A percentile compares a stretch with the other conserved stretches of the same genome.
Conservation (phyloP, 2,888 invertebrate genomes). For the Zygothrica quintamaculata region DNA sequence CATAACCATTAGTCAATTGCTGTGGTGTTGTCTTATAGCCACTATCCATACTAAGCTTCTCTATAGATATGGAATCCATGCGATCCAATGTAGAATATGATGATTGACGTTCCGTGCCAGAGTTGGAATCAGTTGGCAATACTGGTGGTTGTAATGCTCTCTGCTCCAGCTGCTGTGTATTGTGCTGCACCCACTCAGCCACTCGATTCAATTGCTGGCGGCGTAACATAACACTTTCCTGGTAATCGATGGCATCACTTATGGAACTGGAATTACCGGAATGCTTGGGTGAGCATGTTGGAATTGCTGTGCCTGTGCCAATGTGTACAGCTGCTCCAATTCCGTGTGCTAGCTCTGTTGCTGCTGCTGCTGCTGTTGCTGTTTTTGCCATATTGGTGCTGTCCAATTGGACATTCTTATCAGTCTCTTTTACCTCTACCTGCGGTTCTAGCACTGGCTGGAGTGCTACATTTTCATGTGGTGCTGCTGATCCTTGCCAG, state of each 20-base stretch:
- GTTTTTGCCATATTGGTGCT: conserved; percentile 6
- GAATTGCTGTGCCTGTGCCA: conserved; percentile 23
- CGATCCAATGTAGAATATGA: conserved; percentile 81
- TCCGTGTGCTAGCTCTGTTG: too few species aligned
- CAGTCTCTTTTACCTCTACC: conserved; percentile 68
- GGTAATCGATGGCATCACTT: conserved; percentile 82
- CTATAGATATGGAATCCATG: conserved; percentile 82
- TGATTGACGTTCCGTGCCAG: conserved; percentile 74
- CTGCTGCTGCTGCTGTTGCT: too few species aligned
- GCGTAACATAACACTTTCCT: conserved; percentile 86
- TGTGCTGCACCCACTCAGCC: conserved; percentile 91
- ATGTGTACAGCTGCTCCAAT: neutral
- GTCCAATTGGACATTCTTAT: conserved; percentile 35
- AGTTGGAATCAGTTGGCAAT: conserved; percentile 64
- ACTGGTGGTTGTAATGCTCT: conserved; percentile 62
- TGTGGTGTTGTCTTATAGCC: conserved; percentile 84
- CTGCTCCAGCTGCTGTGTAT: conserved; percentile 85
- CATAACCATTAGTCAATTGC: conserved; percentile 71
- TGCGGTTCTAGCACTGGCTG: conserved; percentile 73
- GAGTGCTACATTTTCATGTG: conserved; percentile 57
- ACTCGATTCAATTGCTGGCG: conserved; percentile 89
- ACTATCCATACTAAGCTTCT: conserved; percentile 83
- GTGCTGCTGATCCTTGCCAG: conserved; percentile 69
- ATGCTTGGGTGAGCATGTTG: conserved; percentile 71
- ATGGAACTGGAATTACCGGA: conserved; percentile 83